phyloP scores from a whole-genome alignment of 2,113 vertebrate species.

The Salvelinus namaycush region DNA sequence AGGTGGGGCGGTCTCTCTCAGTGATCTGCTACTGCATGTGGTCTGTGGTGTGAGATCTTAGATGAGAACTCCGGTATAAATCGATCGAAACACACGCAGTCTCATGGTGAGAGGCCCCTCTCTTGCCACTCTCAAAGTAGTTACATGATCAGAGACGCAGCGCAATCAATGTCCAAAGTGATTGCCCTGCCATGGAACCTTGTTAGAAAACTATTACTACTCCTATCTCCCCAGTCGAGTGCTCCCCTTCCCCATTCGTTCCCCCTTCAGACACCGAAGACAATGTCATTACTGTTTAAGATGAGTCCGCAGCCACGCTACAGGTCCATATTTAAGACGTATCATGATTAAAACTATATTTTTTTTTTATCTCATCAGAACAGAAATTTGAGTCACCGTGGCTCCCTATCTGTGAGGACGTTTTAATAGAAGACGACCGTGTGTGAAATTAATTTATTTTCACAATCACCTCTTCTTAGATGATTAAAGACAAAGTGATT shows the following conservation, averaged over 20 bases:
- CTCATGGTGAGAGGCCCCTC: slow-evolving; percentile 46
- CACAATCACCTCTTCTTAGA: slow-evolving; percentile 4
- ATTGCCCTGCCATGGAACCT: slow-evolving; percentile 63
- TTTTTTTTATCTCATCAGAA: slow-evolving; percentile 37
- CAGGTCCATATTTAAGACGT: slow-evolving; percentile 16
- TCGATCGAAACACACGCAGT: slow-evolving; percentile 58
- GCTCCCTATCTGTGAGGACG: slow-evolving; percentile 10
- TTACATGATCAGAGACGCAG: slow-evolving; percentile 68
- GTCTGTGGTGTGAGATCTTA: slow-evolving; percentile 8
- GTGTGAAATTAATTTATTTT: slow-evolving; percentile 25
- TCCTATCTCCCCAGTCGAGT: slow-evolving; percentile 13
- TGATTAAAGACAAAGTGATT: slow-evolving; percentile 13
- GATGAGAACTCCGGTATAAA: slow-evolving; percentile 51
- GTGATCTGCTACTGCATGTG: neutral
- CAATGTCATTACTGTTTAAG: slow-evolving; percentile 28
- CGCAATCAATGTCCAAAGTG: slow-evolving; percentile 69
- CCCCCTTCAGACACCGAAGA: slow-evolving; percentile 4
- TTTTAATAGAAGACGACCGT: slow-evolving; percentile 13
- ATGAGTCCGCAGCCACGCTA: slow-evolving; percentile 14
- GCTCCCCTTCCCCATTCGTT: slow-evolving; percentile 8
- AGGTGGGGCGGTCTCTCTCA: neutral
- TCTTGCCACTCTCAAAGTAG: slow-evolving; percentile 60
- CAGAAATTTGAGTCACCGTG: slow-evolving; percentile 26
- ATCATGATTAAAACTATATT: slow-evolving; percentile 42
- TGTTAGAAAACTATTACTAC: slow-evolving; percentile 65